These are phyloP conservation scores for Monodelphis domestica DNA, from an alignment of 2,797 vertebrate genomes.

Conservation along the genomic window DNA sequence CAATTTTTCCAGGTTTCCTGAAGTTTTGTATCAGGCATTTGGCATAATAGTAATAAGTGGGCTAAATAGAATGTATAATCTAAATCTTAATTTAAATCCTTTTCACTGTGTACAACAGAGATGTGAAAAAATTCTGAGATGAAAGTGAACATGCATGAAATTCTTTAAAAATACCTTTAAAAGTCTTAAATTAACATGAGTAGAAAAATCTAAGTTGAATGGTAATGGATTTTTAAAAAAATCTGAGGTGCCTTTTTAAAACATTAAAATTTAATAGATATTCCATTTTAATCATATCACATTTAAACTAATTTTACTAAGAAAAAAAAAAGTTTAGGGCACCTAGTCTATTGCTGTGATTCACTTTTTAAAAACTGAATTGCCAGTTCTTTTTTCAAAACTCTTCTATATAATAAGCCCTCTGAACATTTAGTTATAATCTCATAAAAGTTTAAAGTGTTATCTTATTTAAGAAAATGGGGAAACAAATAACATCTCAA, in stretches of 20 bases:
- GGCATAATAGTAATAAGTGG: background rate
- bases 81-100: background rate
- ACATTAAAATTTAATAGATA: background rate
- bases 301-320: background rate
- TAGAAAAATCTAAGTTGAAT: background rate
- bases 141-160: background rate
- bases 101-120: fast-evolving
- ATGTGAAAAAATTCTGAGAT: background rate
- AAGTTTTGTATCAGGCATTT: background rate
- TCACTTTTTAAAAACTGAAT: background rate
- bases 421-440: background rate
- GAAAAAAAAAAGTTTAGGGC: background rate
- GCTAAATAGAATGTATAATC: background rate
- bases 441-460: too few relatives aligned
- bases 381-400: background rate
- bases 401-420: too few relatives aligned
- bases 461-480: too few relatives aligned
- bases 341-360: background rate
- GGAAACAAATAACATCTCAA: too few relatives aligned
- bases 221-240: background rate
- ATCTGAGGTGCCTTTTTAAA: background rate
- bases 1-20: background rate
- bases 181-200: background rate
- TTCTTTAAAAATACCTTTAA: background rate
- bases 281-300: too few relatives aligned